Conservation (phyloP, 2,888 invertebrate genomes). For the Amblyjoppa proteus region DNA sequence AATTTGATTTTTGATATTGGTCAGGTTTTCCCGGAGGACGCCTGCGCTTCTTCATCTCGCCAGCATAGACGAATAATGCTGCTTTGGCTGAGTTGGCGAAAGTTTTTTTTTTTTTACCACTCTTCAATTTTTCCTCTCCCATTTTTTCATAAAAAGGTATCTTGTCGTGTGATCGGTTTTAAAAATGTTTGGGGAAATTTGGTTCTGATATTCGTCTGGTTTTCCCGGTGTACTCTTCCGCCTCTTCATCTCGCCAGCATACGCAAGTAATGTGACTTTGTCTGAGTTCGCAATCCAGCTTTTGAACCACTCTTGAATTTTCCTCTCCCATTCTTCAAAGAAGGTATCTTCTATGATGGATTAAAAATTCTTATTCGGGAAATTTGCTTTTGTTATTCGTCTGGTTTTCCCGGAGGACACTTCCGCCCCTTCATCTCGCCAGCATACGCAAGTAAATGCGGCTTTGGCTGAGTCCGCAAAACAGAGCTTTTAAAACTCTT, state of each 20-base stretch:
- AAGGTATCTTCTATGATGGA: no score
- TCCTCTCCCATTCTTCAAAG: no score
- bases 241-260: slow-evolving; percentile 83
- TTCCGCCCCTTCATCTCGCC: slow-evolving; percentile 82
- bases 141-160: no score
- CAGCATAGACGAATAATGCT: slow-evolving; percentile 82
- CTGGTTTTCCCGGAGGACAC: slow-evolving; percentile 73
- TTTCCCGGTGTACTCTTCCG: slow-evolving; percentile 78
- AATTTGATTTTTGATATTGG: no score
- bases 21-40: slow-evolving; percentile 71
- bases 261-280: slow-evolving; percentile 79
- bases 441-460: slow-evolving; percentile 82
- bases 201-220: no score
- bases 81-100: neutral
- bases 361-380: no score
- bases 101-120: neutral
- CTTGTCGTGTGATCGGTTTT: no score
- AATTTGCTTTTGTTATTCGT: no score
- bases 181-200: no score
- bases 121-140: no score
- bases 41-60: slow-evolving; percentile 83
- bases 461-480: neutral
- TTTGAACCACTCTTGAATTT: no score
- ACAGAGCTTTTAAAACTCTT: neutral
- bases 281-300: no score